Base-by-base conservation (phyloP, 2,113 vertebrate species). In the Steatornis caripensis region DNA sequence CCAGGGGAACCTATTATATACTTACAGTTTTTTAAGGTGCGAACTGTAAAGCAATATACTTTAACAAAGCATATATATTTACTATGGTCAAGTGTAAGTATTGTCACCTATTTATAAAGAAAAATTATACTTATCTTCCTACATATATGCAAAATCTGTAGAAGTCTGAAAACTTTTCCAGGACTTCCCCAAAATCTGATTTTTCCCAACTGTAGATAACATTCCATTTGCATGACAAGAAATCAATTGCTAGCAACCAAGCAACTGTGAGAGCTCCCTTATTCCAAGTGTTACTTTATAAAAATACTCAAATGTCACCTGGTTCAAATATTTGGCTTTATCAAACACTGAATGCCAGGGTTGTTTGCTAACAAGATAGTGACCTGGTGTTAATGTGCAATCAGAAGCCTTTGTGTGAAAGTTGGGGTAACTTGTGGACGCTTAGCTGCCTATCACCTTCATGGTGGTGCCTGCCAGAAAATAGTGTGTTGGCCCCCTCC, bases 291-390 rank as follows among this genome's bases (percentile, higher is more conserved):
- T 55, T 92, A 55, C 82, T 70, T 70, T 64, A 71, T 27, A 81
- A 94, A 95, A 96, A 81, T 76, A 58, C 41, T 80, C 69, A 22
- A 58, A 95, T 70, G 58, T 86, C 93, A 84, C 87, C 88, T 77
- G 84, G 65, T 95, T 94, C 87, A 94, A 96, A 97, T 97, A 96
- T 94, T 92, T 96, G 87, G 18, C 87, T 96, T 96, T 97, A 94
- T 96, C 95, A 96, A 89, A 66, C 68, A 69, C 61, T 69, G 83
- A 88, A 97, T 96, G 76, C 86, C 96, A 93, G 72, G 39, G 39
- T 89, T 97, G 82, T 96, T 96, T 96, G 95, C 93, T 95, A 84
- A 96, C 76, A 83, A 36, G 55, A 87, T 85, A 94, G 84, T 41
- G 66, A 64, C 78, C 49, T 37, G 54, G 69, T 87, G 96, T 92